Evolutionary conservation across 1,140 invertebrate species (phyloP).

Genomic region (Drosophila orosa): DNA sequence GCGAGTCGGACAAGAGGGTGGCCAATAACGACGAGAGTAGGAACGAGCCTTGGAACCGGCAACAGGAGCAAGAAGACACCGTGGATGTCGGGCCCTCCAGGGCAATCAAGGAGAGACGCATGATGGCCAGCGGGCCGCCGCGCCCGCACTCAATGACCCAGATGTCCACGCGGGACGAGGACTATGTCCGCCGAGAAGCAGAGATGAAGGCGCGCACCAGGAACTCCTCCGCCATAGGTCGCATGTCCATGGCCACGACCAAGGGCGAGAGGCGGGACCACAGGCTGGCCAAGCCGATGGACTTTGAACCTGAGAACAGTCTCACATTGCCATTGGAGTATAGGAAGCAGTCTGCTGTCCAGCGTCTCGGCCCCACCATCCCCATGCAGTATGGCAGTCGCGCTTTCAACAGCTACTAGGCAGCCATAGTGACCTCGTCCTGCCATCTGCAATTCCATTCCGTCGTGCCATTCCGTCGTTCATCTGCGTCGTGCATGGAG

Average conservation of each 20-base stretch:
- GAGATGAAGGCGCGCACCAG: not conserved
- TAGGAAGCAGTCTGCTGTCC: slow-evolving; percentile 45
- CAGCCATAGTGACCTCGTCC: not conserved
- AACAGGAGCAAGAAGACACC: not conserved
- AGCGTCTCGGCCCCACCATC: slow-evolving; percentile 21
- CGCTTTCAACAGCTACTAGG: slow-evolving; percentile 11
- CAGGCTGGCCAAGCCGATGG: not conserved
- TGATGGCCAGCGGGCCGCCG: not conserved
- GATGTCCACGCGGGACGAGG: not conserved
- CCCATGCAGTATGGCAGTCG: not conserved
- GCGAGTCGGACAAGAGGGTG: too few species aligned
- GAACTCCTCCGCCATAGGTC: not conserved
- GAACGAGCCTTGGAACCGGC: not conserved
- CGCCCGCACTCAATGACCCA: not conserved
- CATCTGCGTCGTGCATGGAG: not conserved
- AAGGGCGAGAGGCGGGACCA: slow-evolving; percentile 24
- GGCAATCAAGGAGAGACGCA: not conserved
- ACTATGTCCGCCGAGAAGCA: not conserved
- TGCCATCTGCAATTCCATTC: not conserved
- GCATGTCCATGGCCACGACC: not conserved
- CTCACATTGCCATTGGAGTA: slow-evolving; percentile 32
- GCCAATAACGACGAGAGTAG: not conserved
- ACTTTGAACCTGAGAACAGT: not conserved
- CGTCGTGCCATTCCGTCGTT: not conserved
- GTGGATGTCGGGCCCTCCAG: not conserved